These are phyloP conservation scores for Criorhina ranunculi DNA, from an alignment of 2,888 invertebrate genomes.

Conservation along the genomic window DNA sequence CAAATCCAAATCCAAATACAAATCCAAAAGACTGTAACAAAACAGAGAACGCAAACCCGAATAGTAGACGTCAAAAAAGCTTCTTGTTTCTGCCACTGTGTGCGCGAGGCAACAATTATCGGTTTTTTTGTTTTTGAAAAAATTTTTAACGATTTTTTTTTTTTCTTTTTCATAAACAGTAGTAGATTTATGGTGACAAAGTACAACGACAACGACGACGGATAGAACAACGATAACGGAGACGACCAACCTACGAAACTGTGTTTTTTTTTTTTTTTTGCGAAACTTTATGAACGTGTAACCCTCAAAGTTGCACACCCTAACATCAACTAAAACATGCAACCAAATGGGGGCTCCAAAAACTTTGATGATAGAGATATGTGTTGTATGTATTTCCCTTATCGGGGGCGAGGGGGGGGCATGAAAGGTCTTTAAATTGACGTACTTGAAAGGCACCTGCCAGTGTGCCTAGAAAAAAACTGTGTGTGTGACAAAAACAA, in stretches of 20 bases:
- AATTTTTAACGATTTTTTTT: constrained; percentile 24
- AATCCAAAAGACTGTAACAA: constrained; percentile 55
- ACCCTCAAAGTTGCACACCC: constrained; percentile 70
- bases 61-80: constrained; percentile 63
- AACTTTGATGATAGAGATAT: constrained; percentile 45
- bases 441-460: constrained; percentile 58
- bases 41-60: constrained; percentile 61
- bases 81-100: constrained; percentile 65
- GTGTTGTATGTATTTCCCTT: constrained; percentile 44
- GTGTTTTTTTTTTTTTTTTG: no score
- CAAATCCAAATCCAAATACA: no score
- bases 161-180: constrained; percentile 21
- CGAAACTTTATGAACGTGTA: constrained; percentile 41
- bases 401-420: constrained; percentile 28
- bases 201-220: constrained; percentile 14
- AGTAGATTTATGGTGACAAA: constrained; percentile 30
- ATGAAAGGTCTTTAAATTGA: constrained; percentile 36
- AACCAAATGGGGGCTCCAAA: constrained; percentile 62
- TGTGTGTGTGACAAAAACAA: constrained; percentile 20
- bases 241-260: background rate
- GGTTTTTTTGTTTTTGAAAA: no score
- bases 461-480: constrained; percentile 19
- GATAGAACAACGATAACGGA: constrained; percentile 26
- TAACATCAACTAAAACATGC: constrained; percentile 69
- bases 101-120: constrained; percentile 54